Evolutionary conservation across 2,888 invertebrate species (phyloP).

Genomic region (Uropetala carovei): DNA sequence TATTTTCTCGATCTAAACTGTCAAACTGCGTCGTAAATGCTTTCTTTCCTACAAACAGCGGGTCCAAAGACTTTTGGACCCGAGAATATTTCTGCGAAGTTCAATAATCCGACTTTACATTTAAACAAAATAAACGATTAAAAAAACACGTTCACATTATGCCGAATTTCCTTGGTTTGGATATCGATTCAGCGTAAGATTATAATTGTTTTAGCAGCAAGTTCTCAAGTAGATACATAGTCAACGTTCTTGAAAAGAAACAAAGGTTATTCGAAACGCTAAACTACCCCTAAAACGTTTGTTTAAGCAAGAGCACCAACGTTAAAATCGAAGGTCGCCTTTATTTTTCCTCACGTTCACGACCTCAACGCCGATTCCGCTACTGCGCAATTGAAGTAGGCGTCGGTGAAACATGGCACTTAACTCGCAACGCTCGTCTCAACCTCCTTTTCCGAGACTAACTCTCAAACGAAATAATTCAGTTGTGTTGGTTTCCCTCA

Average conservation of each 20-base stretch:
- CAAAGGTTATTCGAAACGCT: not conserved
- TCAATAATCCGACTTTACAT: too few relatives aligned
- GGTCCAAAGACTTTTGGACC: too few relatives aligned
- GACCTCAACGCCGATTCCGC: slow-evolving; percentile 12
- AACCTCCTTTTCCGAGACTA: not conserved
- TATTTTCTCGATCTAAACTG: too few relatives aligned
- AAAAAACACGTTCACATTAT: too few relatives aligned
- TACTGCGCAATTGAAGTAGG: slow-evolving; percentile 17
- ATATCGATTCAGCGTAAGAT: too few relatives aligned
- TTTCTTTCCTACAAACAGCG: too few relatives aligned
- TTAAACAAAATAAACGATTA: too few relatives aligned
- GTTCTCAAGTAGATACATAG: not conserved
- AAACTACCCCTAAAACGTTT: not conserved
- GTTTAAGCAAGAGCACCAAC: not conserved
- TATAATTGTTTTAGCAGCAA: too few relatives aligned
- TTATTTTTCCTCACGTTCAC: slow-evolving; percentile 13
- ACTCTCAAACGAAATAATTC: not conserved
- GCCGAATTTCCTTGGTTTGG: too few relatives aligned
- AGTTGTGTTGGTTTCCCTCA: not conserved
- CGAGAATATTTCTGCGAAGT: too few relatives aligned
- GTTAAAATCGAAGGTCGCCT: not conserved
- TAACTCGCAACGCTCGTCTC: not conserved
- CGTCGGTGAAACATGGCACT: not conserved
- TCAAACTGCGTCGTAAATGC: too few relatives aligned
- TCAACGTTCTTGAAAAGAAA: not conserved